Percentiles rank a stretch among this genome's conserved stretches.
phyloP scores from a whole-genome alignment of 30 jellyfish, hydroid and myxozoan species.

The Aurelia aurita region DNA sequence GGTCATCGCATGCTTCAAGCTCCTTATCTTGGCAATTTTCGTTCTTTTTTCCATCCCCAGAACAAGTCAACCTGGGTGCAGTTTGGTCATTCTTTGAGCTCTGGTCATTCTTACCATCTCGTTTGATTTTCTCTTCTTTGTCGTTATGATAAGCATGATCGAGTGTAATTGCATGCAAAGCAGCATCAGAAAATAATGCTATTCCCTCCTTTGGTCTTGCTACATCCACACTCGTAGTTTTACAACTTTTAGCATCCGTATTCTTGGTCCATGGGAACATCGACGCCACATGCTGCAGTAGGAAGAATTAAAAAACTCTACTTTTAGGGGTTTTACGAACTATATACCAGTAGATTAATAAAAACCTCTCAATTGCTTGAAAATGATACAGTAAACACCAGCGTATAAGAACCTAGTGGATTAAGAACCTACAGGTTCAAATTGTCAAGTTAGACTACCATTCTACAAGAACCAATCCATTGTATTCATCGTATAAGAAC shows the following conservation, averaged over 20 bases:
- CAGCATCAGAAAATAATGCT: slow-evolving; percentile 25
- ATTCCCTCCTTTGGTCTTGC: neutral
- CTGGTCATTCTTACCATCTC: neutral
- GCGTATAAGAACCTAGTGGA: too few relatives aligned
- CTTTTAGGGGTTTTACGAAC: too few relatives aligned
- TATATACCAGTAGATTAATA: too few relatives aligned
- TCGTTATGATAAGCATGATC: slow-evolving; percentile 47
- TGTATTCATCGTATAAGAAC: too few relatives aligned
- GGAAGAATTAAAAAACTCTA: neutral
- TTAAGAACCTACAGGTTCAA: too few relatives aligned
- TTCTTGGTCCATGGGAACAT: slow-evolving; percentile 56
- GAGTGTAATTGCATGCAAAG: slow-evolving; percentile 1
- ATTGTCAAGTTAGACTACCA: too few relatives aligned
- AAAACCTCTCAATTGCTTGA: too few relatives aligned
- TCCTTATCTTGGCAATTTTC: neutral
- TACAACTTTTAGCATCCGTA: neutral
- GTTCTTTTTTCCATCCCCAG: neutral
- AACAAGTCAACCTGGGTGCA: neutral
- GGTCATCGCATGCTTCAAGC: neutral
- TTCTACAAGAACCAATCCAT: too few relatives aligned
- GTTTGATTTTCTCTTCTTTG: neutral
- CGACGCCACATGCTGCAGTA: slow-evolving; percentile 7
- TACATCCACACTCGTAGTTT: neutral
- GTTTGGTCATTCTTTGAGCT: neutral
- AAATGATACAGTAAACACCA: too few relatives aligned